Conservation (phyloP, 2,797 vertebrate genomes). For the Channallabes apus region DNA sequence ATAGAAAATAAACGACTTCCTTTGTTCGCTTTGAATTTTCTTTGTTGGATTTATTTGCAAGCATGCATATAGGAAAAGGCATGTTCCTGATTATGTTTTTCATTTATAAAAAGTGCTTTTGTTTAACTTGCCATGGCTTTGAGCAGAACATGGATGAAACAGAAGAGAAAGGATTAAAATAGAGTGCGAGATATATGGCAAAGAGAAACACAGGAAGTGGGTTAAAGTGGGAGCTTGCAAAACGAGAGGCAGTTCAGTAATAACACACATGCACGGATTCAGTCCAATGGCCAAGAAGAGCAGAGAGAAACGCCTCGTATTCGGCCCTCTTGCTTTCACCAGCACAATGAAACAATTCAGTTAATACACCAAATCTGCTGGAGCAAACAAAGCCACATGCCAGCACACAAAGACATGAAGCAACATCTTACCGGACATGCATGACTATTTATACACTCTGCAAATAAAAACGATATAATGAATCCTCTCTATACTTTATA, state of each 20-base stretch:
- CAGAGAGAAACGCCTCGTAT: slow-evolving; percentile 19
- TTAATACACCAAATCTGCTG: slow-evolving; percentile 25
- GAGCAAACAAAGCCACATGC: slow-evolving; percentile 33
- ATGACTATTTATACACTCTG: not conserved
- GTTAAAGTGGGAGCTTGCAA: not conserved
- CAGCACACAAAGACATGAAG: slow-evolving; percentile 16
- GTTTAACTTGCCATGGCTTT: not conserved
- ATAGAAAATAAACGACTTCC: not conserved
- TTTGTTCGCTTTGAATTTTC: not conserved
- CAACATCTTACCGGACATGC: not conserved
- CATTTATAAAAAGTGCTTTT: slow-evolving; percentile 7
- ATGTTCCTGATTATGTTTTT: slow-evolving; percentile 3
- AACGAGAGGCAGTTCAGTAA: not conserved
- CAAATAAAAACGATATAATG: not conserved
- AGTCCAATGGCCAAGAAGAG: slow-evolving; percentile 10
- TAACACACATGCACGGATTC: not conserved
- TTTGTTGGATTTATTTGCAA: too few relatives aligned
- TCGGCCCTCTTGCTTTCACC: slow-evolving; percentile 37
- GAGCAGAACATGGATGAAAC: not conserved
- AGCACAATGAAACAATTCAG: slow-evolving; percentile 42
- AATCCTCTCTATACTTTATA: not conserved
- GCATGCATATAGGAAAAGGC: not conserved
- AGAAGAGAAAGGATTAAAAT: slow-evolving; percentile 1
- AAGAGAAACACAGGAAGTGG: not conserved
- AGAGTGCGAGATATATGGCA: not conserved